Conservation (phyloP, 2,888 invertebrate species). For the Gnatocerus cornutus region DNA sequence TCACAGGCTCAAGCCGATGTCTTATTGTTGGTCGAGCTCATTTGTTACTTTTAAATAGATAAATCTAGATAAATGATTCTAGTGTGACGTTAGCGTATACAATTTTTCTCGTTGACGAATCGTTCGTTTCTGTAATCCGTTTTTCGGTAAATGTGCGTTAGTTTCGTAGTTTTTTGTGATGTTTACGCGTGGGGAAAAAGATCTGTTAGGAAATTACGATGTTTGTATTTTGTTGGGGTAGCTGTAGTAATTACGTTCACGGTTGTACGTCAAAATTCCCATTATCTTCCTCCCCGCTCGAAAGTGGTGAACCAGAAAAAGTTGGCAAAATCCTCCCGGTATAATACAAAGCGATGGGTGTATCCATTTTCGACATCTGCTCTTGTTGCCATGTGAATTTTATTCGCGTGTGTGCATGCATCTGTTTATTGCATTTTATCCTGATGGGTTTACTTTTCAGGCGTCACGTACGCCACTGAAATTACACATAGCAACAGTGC, state of each 20-base stretch:
- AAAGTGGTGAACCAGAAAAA: not conserved
- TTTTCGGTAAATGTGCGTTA: conserved; percentile 14
- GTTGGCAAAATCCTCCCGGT: no score
- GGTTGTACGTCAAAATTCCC: no score
- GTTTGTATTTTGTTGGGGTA: no score
- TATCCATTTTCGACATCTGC: conserved; percentile 44
- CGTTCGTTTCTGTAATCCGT: conserved; percentile 1
- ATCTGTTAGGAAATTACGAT: no score
- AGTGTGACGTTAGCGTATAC: conserved; percentile 14
- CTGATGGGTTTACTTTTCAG: conserved; percentile 45
- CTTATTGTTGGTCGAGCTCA: conserved; percentile 9
- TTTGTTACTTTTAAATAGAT: conserved; percentile 24
- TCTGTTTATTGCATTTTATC: conserved; percentile 47
- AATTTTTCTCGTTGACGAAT: conserved; percentile 26
- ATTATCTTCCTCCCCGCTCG: no score
- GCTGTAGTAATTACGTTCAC: no score
- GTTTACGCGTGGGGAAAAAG: not conserved
- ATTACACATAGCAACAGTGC: conserved; percentile 44
- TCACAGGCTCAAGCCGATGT: not conserved
- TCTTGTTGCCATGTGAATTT: conserved; percentile 45
- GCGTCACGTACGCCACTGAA: conserved; percentile 44
- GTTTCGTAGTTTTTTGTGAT: not conserved
- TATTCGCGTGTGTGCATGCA: conserved; percentile 28
- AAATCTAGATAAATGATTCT: conserved; percentile 36
- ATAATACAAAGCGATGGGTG: conserved; percentile 20